Percentiles rank a stretch among this genome's conserved stretches.
Evolutionary conservation across 2,113 vertebrate species (phyloP).

Genomic region (Clupea harengus): DNA sequence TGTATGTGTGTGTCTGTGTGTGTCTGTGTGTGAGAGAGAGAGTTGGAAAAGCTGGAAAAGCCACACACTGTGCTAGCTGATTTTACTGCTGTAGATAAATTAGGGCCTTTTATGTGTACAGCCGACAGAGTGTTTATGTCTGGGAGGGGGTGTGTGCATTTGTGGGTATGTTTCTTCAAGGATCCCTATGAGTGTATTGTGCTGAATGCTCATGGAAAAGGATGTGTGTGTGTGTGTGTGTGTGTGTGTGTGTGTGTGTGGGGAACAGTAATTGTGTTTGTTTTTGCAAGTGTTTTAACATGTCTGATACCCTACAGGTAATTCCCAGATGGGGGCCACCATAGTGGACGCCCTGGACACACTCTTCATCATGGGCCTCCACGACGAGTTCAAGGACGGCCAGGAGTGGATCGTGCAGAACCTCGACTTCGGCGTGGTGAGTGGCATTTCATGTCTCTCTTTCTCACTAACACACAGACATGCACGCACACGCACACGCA

Average conservation of each 20-base stretch:
- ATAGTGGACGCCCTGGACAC: slow-evolving; percentile 97
- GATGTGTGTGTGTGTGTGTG: slow-evolving; percentile 11
- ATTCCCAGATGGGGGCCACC: slow-evolving; percentile 92
- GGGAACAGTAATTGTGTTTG: not conserved
- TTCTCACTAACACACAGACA: not conserved
- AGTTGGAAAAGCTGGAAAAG: not conserved
- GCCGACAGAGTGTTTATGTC: not conserved
- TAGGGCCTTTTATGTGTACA: not conserved
- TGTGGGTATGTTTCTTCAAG: not conserved
- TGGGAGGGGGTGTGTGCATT: not conserved
- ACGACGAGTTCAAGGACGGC: slow-evolving; percentile 93
- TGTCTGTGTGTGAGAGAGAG: not conserved
- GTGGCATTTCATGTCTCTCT: slow-evolving; percentile 26
- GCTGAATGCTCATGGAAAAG: too few species aligned
- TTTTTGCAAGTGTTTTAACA: not conserved
- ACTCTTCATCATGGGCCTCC: slow-evolving; percentile 97
- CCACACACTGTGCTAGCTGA: not conserved
- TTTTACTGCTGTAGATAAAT: not conserved
- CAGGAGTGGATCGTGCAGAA: slow-evolving; percentile 96
- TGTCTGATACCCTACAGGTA: slow-evolving; percentile 72
- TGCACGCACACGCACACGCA: not conserved
- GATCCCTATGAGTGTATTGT: not conserved
- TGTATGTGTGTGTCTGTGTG: not conserved
- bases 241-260: not conserved
- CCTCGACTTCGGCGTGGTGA: slow-evolving; percentile 93